phyloP scores from a whole-genome alignment of 2,113 vertebrate genomes.

The Chascanopsetta lugubris region DNA sequence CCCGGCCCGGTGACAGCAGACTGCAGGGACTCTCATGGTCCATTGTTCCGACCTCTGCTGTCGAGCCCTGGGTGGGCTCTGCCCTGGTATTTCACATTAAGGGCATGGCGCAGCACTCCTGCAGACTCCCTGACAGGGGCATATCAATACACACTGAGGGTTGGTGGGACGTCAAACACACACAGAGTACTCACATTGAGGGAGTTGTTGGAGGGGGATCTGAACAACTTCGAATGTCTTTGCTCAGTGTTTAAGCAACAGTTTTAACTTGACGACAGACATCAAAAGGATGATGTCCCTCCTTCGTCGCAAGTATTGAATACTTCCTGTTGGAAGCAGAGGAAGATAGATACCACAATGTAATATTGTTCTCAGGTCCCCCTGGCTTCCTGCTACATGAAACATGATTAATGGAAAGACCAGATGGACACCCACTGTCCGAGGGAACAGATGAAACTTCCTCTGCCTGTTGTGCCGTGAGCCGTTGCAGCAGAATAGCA shows the following conservation, averaged over 20 bases:
- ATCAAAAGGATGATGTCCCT: neutral
- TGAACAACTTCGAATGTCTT: neutral
- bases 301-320: neutral
- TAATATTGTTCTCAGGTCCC: constrained; percentile 38
- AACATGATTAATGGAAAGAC: constrained; percentile 52
- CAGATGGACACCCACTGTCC: constrained; percentile 62
- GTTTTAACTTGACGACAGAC: neutral
- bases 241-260: neutral
- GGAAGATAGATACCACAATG: constrained; percentile 36
- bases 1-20: constrained; percentile 47
- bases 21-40: constrained; percentile 49
- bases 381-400: constrained; percentile 53
- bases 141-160: constrained; percentile 18
- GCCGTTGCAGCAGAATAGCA: constrained; percentile 29
- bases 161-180: constrained; percentile 21
- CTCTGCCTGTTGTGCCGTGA: constrained; percentile 39
- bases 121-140: constrained; percentile 35
- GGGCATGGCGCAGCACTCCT: constrained; percentile 48
- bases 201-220: neutral
- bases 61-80: constrained; percentile 54
- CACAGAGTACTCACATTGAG: neutral
- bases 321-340: constrained; percentile 24
- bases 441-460: constrained; percentile 48
- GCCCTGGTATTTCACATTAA: constrained; percentile 74
- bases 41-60: constrained; percentile 51